Evolutionary conservation across 2,888 invertebrate genomes (phyloP).

Genomic region (Acleris laterana): DNA sequence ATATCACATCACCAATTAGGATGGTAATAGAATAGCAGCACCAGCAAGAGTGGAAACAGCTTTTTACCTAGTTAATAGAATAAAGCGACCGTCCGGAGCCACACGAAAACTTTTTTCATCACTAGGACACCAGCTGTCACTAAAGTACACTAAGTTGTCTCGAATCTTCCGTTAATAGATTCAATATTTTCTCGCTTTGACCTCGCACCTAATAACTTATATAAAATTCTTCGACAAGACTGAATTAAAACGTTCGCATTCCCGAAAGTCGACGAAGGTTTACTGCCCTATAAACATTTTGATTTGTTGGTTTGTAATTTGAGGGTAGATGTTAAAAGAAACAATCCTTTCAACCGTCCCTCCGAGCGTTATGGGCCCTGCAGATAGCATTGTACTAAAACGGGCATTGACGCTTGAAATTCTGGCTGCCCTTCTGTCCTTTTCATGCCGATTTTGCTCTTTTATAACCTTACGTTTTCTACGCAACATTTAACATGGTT

Average conservation of each 20-base stretch:
- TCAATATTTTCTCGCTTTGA: constrained; percentile 15
- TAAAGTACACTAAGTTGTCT: constrained; percentile 24
- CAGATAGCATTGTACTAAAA: constrained; percentile 50
- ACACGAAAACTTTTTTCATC: constrained; percentile 33
- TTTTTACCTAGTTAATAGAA: constrained; percentile 16
- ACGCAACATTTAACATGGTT: constrained; percentile 36
- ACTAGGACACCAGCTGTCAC: constrained; percentile 27
- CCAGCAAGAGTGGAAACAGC: constrained; percentile 12
- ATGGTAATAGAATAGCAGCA: neutral
- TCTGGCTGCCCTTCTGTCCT: constrained; percentile 32
- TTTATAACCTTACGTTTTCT: constrained; percentile 24
- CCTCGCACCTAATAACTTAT: constrained; percentile 19
- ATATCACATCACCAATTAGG: too few species aligned
- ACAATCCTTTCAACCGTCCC: constrained; percentile 38
- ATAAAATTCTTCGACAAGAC: constrained; percentile 11
- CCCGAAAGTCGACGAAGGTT: constrained; percentile 14
- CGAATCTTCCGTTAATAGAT: constrained; percentile 19
- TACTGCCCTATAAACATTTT: constrained; percentile 29
- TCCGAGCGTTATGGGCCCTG: constrained; percentile 50
- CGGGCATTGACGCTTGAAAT: constrained; percentile 46
- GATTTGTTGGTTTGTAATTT: constrained; percentile 34
- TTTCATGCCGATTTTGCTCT: constrained; percentile 10
- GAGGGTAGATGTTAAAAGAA: constrained; percentile 28
- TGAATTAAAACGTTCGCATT: constrained; percentile 20
- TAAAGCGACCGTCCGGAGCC: constrained; percentile 13